Evolutionary conservation across 2,888 invertebrate species (phyloP).

Genomic region (Ceraclea dissimilis): DNA sequence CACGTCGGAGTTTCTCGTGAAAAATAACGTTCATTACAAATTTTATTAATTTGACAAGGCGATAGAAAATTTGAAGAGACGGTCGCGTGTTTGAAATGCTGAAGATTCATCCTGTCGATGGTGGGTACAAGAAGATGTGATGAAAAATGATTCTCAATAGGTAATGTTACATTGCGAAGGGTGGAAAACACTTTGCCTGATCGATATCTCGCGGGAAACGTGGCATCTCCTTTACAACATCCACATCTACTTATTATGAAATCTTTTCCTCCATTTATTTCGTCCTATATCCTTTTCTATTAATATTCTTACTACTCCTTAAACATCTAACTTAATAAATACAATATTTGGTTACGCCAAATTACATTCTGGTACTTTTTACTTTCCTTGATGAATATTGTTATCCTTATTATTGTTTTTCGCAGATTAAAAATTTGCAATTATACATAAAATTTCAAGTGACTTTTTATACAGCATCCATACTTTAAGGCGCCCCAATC

Average conservation of each 20-base stretch:
- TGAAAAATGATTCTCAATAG: slow-evolving; percentile 18
- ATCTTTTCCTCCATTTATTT: not conserved
- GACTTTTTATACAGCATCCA: no score
- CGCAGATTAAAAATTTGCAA: no score
- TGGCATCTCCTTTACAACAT: slow-evolving; percentile 16
- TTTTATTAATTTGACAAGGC: slow-evolving; percentile 13
- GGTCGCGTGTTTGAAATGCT: slow-evolving; percentile 1
- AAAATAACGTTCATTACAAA: slow-evolving; percentile 13
- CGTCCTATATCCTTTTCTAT: not conserved
- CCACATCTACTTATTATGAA: slow-evolving; percentile 20
- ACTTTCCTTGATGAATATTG: no score
- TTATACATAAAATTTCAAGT: no score
- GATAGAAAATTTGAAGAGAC: slow-evolving; percentile 13
- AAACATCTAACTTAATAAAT: no score
- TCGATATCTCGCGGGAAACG: slow-evolving; percentile 18
- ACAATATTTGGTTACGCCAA: no score
- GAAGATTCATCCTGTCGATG: slow-evolving; percentile 13
- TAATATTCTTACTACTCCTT: no score
- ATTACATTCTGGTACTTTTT: no score
- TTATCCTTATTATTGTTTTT: no score
- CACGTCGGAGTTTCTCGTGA: slow-evolving; percentile 2
- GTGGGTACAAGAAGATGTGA: slow-evolving; percentile 10
- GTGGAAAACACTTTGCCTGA: slow-evolving; percentile 24
- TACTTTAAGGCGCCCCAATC: no score
- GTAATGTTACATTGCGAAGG: slow-evolving; percentile 8